Percentiles rank a stretch among this genome's conserved stretches.
These are phyloP conservation scores for Excalfactoria chinensis DNA, from an alignment of 2,113 vertebrate species.

Conservation along the genomic window DNA sequence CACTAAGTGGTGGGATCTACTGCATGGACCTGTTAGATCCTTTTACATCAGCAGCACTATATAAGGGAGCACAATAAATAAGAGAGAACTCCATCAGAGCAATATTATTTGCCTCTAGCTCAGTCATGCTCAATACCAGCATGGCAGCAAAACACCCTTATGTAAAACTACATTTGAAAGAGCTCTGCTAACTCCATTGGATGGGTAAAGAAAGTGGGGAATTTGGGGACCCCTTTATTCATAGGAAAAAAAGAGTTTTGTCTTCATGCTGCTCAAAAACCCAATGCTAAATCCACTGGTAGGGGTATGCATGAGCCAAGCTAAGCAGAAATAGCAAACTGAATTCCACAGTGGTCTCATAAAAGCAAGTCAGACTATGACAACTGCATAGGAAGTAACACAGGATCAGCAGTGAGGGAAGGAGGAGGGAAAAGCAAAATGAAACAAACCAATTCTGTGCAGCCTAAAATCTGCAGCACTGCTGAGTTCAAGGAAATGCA, in stretches of 20 bases:
- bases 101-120: background rate
- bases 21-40: background rate
- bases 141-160: background rate
- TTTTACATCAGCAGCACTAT: background rate
- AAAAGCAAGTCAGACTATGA: background rate
- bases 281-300: too few species aligned
- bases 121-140: background rate
- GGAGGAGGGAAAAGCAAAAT: background rate
- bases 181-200: background rate
- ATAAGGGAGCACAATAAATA: background rate
- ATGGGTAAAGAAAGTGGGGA: background rate
- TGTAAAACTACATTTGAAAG: background rate
- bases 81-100: background rate
- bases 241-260: too few species aligned
- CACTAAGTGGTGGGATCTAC: background rate
- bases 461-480: constrained; percentile 27
- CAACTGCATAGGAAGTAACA: background rate
- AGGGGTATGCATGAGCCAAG: too few species aligned
- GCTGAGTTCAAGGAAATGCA: constrained; percentile 30
- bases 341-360: background rate
- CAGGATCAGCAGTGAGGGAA: constrained; percentile 44
- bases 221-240: background rate
- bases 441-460: background rate
- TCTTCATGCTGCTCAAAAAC: too few species aligned
- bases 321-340: background rate